These are phyloP conservation scores for Ispidina lecontei DNA, from an alignment of 2,797 vertebrate genomes.

Conservation along the genomic window DNA sequence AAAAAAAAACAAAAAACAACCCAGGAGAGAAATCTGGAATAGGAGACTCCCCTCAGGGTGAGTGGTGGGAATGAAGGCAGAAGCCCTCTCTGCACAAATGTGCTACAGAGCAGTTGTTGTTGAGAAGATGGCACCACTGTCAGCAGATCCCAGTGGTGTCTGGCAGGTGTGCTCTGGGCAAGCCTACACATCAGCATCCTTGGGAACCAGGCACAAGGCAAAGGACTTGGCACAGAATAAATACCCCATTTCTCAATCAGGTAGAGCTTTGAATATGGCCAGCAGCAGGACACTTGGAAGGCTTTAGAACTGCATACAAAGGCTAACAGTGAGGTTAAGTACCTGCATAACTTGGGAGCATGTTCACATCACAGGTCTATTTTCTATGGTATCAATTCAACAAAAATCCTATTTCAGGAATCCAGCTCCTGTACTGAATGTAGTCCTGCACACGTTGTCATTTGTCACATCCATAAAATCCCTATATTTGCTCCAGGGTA, in stretches of 20 bases:
- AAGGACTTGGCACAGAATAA: not conserved
- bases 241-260: not conserved
- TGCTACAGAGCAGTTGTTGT: not conserved
- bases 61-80: not conserved
- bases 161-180: fast-evolving
- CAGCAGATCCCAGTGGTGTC: not conserved
- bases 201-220: not conserved
- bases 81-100: not conserved
- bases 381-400: not conserved
- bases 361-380: not conserved
- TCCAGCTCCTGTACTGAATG: not conserved
- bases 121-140: not conserved
- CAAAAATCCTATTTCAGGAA: not conserved
- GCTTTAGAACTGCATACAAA: not conserved
- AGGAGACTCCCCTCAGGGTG: fast-evolving
- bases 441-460: not conserved
- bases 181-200: not conserved
- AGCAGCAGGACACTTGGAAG: not conserved
- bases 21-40: not conserved
- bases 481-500: not conserved
- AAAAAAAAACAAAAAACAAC: not conserved
- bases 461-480: not conserved
- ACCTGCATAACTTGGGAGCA: not conserved
- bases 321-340: not conserved
- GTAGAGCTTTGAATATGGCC: not conserved